phyloP scores from a whole-genome alignment of 2,113 vertebrate species.

The Canis aureus region DNA sequence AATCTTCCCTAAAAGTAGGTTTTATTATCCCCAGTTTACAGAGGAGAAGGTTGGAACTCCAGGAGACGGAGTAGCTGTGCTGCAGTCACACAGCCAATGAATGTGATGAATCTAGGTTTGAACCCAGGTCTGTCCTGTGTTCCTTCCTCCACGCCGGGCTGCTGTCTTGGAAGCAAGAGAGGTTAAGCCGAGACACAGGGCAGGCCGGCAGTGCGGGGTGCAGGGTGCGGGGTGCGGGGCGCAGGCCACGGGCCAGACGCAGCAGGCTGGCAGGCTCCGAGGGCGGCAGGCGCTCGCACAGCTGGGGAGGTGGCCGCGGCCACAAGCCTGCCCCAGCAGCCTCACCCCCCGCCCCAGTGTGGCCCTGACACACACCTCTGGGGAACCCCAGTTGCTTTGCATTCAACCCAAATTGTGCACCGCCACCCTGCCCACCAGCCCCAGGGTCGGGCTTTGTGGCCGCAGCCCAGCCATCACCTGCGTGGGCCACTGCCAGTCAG shows the following conservation, averaged over 20 bases:
- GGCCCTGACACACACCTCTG: accelerated
- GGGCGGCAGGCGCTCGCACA: no score
- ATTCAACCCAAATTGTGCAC: not conserved
- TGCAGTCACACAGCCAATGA: not conserved
- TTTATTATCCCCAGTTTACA: not conserved
- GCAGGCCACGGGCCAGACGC: not conserved
- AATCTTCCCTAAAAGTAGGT: not conserved
- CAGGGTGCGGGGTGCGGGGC: not conserved
- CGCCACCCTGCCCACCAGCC: not conserved
- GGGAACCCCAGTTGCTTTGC: not conserved
- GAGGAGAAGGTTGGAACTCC: not conserved
- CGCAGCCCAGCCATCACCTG: not conserved
- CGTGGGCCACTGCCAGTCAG: not conserved
- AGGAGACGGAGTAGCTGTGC: not conserved
- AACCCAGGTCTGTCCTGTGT: not conserved
- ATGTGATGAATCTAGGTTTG: not conserved
- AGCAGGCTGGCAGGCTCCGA: not conserved
- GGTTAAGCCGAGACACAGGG: not conserved
- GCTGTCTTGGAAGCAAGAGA: not conserved
- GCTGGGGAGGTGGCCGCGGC: not conserved
- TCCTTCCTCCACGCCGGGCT: not conserved
- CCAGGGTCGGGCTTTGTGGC: no score
- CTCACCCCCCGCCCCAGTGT: not conserved
- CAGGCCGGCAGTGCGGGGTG: not conserved
- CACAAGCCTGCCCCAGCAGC: not conserved